These are phyloP conservation scores for Gadopsis bispinosus DNA, from an alignment of 2,797 vertebrate genomes.

Conservation along the genomic window DNA sequence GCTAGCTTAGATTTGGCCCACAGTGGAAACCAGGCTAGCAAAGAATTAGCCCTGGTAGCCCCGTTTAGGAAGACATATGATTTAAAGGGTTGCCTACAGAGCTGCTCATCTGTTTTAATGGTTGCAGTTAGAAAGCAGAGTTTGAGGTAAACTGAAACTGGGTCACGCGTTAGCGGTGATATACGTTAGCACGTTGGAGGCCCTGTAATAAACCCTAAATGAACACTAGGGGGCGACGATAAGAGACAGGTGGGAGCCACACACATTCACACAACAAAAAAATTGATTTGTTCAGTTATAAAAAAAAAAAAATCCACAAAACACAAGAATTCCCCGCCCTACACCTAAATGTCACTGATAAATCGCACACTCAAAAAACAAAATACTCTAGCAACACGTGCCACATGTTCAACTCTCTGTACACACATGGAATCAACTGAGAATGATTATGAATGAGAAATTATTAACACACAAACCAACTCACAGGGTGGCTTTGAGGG, in stretches of 20 bases:
- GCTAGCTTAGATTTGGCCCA: slow-evolving; percentile 36
- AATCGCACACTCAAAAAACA: slow-evolving; percentile 55
- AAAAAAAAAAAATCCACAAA: slow-evolving; percentile 43
- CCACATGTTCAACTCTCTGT: slow-evolving; percentile 47
- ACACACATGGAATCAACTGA: slow-evolving; percentile 79
- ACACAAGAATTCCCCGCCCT: slow-evolving; percentile 52
- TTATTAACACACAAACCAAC: slow-evolving; percentile 49
- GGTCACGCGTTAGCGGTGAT: slow-evolving; percentile 44
- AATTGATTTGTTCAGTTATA: slow-evolving; percentile 78
- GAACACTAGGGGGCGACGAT: slow-evolving; percentile 58
- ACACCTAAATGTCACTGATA: slow-evolving; percentile 64
- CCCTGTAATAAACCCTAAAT: slow-evolving; percentile 41
- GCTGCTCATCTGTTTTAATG: slow-evolving; percentile 25
- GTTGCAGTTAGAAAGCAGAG: slow-evolving; percentile 64
- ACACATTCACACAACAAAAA: slow-evolving; percentile 34
- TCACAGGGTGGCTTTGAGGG: slow-evolving; percentile 39
- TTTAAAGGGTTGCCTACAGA: slow-evolving; percentile 39
- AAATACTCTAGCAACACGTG: slow-evolving; percentile 46
- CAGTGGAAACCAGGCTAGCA: slow-evolving; percentile 37
- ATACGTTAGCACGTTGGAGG: slow-evolving; percentile 47
- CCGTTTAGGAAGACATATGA: slow-evolving; percentile 71
- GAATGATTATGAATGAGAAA: slow-evolving; percentile 70
- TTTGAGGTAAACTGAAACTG: slow-evolving; percentile 75
- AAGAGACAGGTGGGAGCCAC: slow-evolving; percentile 43
- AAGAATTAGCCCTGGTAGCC: slow-evolving; percentile 18